phyloP scores from a whole-genome alignment of 2,888 invertebrate genomes.

The Drosophila mulleri region DNA sequence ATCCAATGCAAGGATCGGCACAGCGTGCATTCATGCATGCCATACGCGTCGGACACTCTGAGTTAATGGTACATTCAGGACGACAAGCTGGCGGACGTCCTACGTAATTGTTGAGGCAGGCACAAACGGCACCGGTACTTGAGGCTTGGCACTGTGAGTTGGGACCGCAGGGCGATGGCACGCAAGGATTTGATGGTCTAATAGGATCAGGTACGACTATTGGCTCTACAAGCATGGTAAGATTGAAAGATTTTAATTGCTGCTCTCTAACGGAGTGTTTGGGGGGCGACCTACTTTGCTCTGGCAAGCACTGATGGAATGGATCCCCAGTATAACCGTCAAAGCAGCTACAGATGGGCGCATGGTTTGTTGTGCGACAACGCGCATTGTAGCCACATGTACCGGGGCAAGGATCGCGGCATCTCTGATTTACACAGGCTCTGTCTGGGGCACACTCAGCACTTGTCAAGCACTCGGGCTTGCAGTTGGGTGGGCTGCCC shows the following conservation, averaged over 20 bases:
- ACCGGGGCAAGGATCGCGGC: conserved; percentile 90
- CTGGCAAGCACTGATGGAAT: conserved; percentile 88
- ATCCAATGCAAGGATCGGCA: conserved; percentile 88
- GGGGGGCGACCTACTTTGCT: conserved; percentile 80
- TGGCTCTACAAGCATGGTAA: conserved; percentile 67
- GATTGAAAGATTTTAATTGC: conserved; percentile 3
- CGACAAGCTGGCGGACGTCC: conserved; percentile 88
- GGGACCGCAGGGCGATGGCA: conserved; percentile 88
- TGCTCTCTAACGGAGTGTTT: neutral
- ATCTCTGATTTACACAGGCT: conserved; percentile 91
- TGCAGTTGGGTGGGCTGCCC: conserved; percentile 91
- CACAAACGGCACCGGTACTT: conserved; percentile 87
- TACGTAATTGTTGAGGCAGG: conserved; percentile 87
- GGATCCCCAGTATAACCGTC: conserved; percentile 90
- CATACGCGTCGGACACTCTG: conserved; percentile 86
- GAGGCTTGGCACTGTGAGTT: conserved; percentile 87
- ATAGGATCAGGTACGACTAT: conserved; percentile 70
- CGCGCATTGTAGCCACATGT: conserved; percentile 90
- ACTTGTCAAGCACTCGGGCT: conserved; percentile 91
- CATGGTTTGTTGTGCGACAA: conserved; percentile 91
- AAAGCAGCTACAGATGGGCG: conserved; percentile 91
- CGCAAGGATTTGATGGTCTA: conserved; percentile 86
- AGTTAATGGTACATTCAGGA: conserved; percentile 88
- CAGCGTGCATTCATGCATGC: conserved; percentile 87
- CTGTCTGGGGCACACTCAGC: conserved; percentile 90